phyloP scores from a whole-genome alignment of 2,888 invertebrate genomes.

The Lithophane leautieri region DNA sequence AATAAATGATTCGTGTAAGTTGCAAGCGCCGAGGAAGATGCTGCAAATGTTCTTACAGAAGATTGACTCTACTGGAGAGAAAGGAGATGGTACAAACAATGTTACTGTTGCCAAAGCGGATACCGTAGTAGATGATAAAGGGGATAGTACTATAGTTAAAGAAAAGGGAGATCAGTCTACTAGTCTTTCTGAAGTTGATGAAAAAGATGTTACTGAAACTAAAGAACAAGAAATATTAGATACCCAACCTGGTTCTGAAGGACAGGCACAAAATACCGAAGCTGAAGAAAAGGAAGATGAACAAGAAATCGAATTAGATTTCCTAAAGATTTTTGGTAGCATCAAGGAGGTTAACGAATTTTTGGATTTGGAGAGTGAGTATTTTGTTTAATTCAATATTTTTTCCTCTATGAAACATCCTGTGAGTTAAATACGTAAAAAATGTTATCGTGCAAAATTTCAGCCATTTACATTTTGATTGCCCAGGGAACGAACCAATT shows the following conservation, averaged over 20 bases:
- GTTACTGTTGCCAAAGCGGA: slow-evolving; percentile 2
- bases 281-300: neutral
- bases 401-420: neutral
- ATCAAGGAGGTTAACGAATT: slow-evolving; percentile 83
- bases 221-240: slow-evolving; percentile 7
- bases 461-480: neutral
- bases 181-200: neutral
- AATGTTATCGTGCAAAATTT: neutral
- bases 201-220: slow-evolving; percentile 4
- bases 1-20: slow-evolving; percentile 49
- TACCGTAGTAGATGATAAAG: slow-evolving; percentile 27
- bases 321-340: slow-evolving; percentile 81
- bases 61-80: slow-evolving; percentile 10
- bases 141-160: neutral
- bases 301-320: slow-evolving; percentile 68
- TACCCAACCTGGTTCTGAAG: neutral
- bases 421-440: neutral
- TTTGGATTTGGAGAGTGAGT: slow-evolving; percentile 84
- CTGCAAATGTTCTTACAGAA: slow-evolving; percentile 70
- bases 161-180: slow-evolving; percentile 1
- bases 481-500: neutral
- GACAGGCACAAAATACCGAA: neutral
- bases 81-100: slow-evolving; percentile 31
- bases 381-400: neutral
- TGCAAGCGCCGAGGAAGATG: slow-evolving; percentile 67